These are phyloP conservation scores for Brassicogethes aeneus DNA, from an alignment of 2,888 invertebrate genomes.

Conservation along the genomic window DNA sequence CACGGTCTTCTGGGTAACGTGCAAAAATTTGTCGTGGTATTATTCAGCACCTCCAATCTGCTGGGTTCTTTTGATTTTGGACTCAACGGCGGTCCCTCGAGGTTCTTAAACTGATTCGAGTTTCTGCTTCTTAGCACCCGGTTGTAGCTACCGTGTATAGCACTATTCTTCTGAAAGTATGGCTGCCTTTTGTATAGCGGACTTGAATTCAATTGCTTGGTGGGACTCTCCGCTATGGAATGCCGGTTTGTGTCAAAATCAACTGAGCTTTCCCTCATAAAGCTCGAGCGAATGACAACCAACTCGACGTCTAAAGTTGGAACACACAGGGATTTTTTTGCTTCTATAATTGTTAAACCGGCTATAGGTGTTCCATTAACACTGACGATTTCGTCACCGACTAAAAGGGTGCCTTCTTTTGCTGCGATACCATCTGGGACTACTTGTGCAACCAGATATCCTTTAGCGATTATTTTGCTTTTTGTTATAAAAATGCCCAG, in stretches of 20 bases:
- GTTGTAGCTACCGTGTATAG: conserved; percentile 51
- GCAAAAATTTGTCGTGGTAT: conserved; percentile 51
- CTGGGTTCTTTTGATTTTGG: conserved; percentile 10
- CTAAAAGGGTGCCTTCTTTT: conserved; percentile 78
- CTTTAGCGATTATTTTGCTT: conserved; percentile 51
- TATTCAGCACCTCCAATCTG: no score
- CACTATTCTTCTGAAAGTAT: conserved; percentile 55
- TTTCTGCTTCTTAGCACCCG: conserved; percentile 15
- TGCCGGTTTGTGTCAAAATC: conserved; percentile 50
- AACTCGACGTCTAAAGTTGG: conserved; percentile 57
- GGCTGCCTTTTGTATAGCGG: conserved; percentile 40
- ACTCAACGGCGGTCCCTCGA: conserved; percentile 12
- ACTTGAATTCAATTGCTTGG: conserved; percentile 19
- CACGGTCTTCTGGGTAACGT: conserved; percentile 63
- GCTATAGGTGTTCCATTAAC: conserved; percentile 80
- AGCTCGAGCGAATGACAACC: conserved; percentile 48
- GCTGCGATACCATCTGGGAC: conserved; percentile 49
- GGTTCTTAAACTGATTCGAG: conserved; percentile 1
- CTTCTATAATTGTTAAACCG: conserved; percentile 62
- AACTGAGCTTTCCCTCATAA: conserved; percentile 59
- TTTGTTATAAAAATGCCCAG: conserved; percentile 66
- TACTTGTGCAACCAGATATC: conserved; percentile 62
- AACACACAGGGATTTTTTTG: conserved; percentile 54
- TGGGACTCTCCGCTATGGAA: conserved; percentile 13
- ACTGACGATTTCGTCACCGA: conserved; percentile 88